A percentile compares a stretch with the other conserved stretches of the same genome.
Conservation (phyloP, 2,888 invertebrate genomes). For the Hypena proboscidalis region DNA sequence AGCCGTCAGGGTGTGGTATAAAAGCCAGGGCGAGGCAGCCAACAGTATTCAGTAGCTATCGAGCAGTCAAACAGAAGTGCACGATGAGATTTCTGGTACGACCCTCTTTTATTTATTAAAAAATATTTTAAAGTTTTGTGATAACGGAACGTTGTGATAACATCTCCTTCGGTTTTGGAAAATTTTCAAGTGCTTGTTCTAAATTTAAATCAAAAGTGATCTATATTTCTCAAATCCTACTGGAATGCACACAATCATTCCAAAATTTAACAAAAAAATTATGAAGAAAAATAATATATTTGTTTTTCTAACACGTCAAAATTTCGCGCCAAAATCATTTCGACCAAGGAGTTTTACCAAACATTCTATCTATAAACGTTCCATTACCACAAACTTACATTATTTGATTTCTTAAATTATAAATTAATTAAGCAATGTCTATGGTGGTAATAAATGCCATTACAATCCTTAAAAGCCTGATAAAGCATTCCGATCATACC, state of each 20-base stretch:
- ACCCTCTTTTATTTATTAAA: conserved; percentile 42
- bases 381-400: conserved; percentile 7
- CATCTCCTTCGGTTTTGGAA: neutral
- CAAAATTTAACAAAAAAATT: too few relatives aligned
- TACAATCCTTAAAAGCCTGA: conserved; percentile 6
- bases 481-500: conserved; percentile 6
- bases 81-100: conserved; percentile 84
- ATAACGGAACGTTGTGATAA: conserved; percentile 23
- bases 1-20: conserved; percentile 65
- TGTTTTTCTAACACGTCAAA: conserved; percentile 2
- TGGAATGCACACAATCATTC: too few relatives aligned
- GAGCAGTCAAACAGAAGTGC: conserved; percentile 82
- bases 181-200: conserved; percentile 1
- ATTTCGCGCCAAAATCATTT: conserved; percentile 9
- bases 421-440: neutral
- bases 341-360: conserved; percentile 13
- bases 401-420: neutral
- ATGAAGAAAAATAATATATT: too few relatives aligned
- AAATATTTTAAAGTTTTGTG: conserved; percentile 13
- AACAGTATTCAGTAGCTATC: conserved; percentile 81
- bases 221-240: too few relatives aligned
- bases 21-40: conserved; percentile 59
- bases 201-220: too few relatives aligned
- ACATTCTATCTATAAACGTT: conserved; percentile 11
- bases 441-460: conserved; percentile 10